Percentiles rank a stretch among this genome's conserved stretches.
phyloP scores from a whole-genome alignment of 2,797 vertebrate species.

The Erpetoichthys calabaricus region DNA sequence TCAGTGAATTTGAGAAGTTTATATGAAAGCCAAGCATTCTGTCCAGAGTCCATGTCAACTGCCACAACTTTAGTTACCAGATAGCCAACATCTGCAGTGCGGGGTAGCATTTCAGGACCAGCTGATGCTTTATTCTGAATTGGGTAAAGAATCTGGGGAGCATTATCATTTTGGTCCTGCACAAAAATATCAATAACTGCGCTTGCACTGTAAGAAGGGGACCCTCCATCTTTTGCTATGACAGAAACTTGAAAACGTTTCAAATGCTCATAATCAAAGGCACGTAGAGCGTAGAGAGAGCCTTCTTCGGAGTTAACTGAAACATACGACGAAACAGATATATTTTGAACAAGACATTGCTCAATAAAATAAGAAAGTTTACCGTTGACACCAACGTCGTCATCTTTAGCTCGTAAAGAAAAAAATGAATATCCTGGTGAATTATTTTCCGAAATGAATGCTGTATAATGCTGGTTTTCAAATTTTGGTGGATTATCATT shows the following conservation, averaged over 20 bases:
- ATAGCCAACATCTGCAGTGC: slow-evolving; percentile 27
- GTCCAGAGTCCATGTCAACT: slow-evolving; percentile 38
- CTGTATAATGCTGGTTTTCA: slow-evolving; percentile 19
- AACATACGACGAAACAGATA: slow-evolving; percentile 10
- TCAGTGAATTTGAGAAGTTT: slow-evolving; percentile 23
- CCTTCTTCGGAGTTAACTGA: slow-evolving; percentile 21
- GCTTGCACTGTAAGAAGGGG: slow-evolving; percentile 15
- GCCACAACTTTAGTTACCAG: slow-evolving; percentile 41
- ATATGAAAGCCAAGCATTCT: slow-evolving; percentile 32
- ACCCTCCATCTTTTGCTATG: slow-evolving; percentile 18
- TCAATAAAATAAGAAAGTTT: slow-evolving; percentile 21
- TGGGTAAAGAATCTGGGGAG: slow-evolving; percentile 30
- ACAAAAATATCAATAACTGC: slow-evolving; percentile 7
- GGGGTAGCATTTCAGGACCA: slow-evolving; percentile 28
- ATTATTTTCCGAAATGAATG: slow-evolving; percentile 17
- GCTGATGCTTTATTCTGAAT: slow-evolving; percentile 24
- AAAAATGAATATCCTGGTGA: slow-evolving; percentile 17
- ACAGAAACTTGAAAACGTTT: slow-evolving; percentile 16
- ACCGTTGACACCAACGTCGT: slow-evolving; percentile 24
- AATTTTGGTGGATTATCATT: slow-evolving; percentile 27
- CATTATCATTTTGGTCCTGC: slow-evolving; percentile 16
- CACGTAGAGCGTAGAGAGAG: slow-evolving; percentile 12
- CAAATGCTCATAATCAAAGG: slow-evolving; percentile 21
- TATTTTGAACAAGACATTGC: slow-evolving; percentile 12
- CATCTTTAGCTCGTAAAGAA: slow-evolving; percentile 15